These are phyloP conservation scores for Sinodicranocentrus sp. DNA, from an alignment of 2,888 invertebrate genomes.

Conservation along the genomic window DNA sequence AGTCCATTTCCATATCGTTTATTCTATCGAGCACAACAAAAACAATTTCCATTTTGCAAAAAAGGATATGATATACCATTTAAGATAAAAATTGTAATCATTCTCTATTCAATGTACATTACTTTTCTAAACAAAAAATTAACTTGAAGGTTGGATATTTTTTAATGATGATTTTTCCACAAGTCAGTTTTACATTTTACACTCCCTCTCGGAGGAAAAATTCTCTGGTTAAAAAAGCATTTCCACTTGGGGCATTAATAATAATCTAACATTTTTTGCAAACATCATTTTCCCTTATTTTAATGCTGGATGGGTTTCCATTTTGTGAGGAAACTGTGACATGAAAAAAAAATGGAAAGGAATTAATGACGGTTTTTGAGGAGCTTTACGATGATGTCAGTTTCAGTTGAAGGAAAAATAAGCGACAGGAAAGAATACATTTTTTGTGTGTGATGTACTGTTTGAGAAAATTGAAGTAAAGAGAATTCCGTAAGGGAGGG, in stretches of 20 bases:
- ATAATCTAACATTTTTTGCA: neutral
- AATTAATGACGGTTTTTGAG: neutral
- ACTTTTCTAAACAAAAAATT: neutral
- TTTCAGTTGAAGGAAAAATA: conserved; percentile 31
- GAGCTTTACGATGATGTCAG: conserved; percentile 50
- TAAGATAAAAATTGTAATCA: too few species aligned
- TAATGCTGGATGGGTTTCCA: neutral
- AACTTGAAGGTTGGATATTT: neutral
- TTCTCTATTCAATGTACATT: too few species aligned
- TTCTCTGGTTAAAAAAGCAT: neutral
- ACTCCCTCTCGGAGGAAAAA: too few species aligned
- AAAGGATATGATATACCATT: too few species aligned
- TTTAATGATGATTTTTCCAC: neutral
- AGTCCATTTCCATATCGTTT: neutral
- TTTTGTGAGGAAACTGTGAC: conserved; percentile 26
- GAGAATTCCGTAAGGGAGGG: conserved; percentile 15
- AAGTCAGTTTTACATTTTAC: neutral
- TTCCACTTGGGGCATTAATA: neutral
- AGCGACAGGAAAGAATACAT: neutral
- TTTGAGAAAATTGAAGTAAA: conserved; percentile 15
- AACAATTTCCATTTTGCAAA: too few species aligned
- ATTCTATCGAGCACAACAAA: too few species aligned
- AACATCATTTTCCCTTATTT: neutral
- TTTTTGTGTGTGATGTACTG: conserved; percentile 29
- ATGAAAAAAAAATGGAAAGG: conserved; percentile 47